Evolutionary conservation across 1,140 invertebrate species (phyloP), one percentile per base, ranked within the genome.

Genomic region (Diabrotica undecimpunctata): DNA sequence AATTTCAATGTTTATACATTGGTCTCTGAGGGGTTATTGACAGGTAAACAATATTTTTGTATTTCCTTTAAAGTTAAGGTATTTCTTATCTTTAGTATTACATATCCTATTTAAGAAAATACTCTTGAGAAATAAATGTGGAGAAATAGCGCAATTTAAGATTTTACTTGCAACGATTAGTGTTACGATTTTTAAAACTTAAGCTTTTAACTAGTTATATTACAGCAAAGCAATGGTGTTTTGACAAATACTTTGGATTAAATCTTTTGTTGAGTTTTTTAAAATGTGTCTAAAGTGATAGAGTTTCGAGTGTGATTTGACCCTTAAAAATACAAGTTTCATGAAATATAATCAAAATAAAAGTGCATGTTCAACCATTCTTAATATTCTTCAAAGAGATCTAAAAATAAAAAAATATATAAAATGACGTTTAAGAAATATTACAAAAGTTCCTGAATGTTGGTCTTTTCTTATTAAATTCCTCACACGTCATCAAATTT

Each of bases 141-240:
- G n/a, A 46, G n/a, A 46, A 46, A 54, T 59, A 54, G 56, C 38
- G 56, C 11, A 60, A 64, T 57, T 66, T 60, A 11, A 68, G 51
- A 67, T 65, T 70, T 66, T 70, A 68, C 61, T 68, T 66, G 69
- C 69, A 70, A 70, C 69, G 69, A 70, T 64, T 68, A 68, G 66
- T 63, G 66, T 68, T 67, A 70, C 64, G 59, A 61, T 70, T 68
- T 70, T 66, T 68, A 70, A 53, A 63, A 58, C 55, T 51, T 66
- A 66, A 55, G 57, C 52, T 69, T 46, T 46, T 46, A n/a, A 46
- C n/a, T 46, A 46, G 41, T 46, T 46, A n/a, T 46, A 46, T 10
- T 46, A 10, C 41, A 46, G 41, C 41, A 46, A 46, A 46, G 41
- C 41, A 46, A 46, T 46, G 41, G n/a, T 46, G n/a, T 46, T 46